Percentiles rank a stretch among this genome's conserved stretches.
These are phyloP conservation scores for Colostygia pectinataria DNA, from an alignment of 2,888 invertebrate species.

Conservation along the genomic window DNA sequence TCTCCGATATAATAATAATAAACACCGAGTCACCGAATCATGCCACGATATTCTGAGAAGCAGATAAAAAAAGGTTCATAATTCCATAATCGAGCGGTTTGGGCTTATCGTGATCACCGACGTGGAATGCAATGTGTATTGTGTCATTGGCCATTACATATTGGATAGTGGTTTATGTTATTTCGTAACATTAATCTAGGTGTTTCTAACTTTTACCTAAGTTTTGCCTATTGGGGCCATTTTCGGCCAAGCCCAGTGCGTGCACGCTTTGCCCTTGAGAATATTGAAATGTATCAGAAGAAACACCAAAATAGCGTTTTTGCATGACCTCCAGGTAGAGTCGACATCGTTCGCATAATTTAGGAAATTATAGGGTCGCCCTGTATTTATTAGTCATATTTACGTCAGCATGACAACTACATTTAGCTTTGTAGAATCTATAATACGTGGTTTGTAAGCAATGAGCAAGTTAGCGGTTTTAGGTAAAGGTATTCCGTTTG, in stretches of 20 bases:
- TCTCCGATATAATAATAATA: slow-evolving; percentile 39
- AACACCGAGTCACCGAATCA: slow-evolving; percentile 29
- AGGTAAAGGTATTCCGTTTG: slow-evolving; percentile 15
- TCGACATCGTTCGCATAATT: slow-evolving; percentile 30
- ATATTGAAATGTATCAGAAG: slow-evolving; percentile 30
- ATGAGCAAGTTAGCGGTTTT: slow-evolving; percentile 12
- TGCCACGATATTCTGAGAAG: slow-evolving; percentile 32
- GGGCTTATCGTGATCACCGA: slow-evolving; percentile 9
- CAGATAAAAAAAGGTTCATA: slow-evolving; percentile 29
- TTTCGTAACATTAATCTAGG: slow-evolving; percentile 24
- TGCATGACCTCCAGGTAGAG: slow-evolving; percentile 28
- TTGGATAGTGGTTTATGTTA: slow-evolving; percentile 18
- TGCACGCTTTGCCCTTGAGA: slow-evolving; percentile 31
- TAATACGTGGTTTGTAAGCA: not conserved
- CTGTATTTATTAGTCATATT: slow-evolving; percentile 28
- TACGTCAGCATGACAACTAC: slow-evolving; percentile 29
- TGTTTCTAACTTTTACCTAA: slow-evolving; percentile 26
- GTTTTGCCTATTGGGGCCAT: slow-evolving; percentile 27
- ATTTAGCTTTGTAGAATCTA: not conserved
- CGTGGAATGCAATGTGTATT: slow-evolving; percentile 16
- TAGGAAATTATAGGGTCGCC: slow-evolving; percentile 33
- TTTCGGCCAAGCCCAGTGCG: slow-evolving; percentile 26
- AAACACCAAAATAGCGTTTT: slow-evolving; percentile 29
- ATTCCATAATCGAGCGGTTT: slow-evolving; percentile 19
- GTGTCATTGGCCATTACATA: slow-evolving; percentile 19